phyloP scores from a whole-genome alignment of 35 echinoderm and acorn worm genomes.

The Apostichopus japonicus region DNA sequence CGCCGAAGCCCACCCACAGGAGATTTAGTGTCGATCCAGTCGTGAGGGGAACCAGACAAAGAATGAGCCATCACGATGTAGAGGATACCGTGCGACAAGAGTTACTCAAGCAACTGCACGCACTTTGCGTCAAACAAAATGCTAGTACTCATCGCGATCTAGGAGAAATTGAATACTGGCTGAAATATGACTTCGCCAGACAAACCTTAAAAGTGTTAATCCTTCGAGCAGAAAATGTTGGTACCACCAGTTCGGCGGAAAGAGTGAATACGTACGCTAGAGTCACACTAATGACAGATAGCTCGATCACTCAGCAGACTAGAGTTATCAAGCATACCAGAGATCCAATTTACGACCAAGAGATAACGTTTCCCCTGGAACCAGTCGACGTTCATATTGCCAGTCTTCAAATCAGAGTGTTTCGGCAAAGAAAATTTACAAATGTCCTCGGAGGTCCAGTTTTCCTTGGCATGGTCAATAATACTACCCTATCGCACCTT shows the following conservation, averaged over 20 bases:
- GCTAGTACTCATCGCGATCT: background rate
- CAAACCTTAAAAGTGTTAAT: slow-evolving; percentile 32
- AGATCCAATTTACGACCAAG: slow-evolving; percentile 36
- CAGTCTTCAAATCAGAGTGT: slow-evolving; percentile 5
- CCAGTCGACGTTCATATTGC: slow-evolving; percentile 17
- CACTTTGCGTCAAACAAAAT: slow-evolving; percentile 42
- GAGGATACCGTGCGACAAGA: slow-evolving; percentile 6
- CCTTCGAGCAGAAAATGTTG: slow-evolving; percentile 41
- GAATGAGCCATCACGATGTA: background rate
- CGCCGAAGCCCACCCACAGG: background rate
- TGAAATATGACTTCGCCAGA: slow-evolving; percentile 21
- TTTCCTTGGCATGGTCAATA: slow-evolving; percentile 35
- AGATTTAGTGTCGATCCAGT: slow-evolving; percentile 5
- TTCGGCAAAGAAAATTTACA: slow-evolving; percentile 28
- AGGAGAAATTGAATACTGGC: slow-evolving; percentile 50
- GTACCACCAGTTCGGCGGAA: background rate
- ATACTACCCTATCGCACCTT: background rate
- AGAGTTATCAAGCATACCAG: slow-evolving; percentile 47
- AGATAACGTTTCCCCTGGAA: slow-evolving; percentile 33
- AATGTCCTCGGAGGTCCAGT: slow-evolving; percentile 31
- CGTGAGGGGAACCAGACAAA: background rate
- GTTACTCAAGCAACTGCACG: slow-evolving; percentile 32
- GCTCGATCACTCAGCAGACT: background rate
- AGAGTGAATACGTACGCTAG: slow-evolving; percentile 30
- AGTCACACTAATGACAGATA: slow-evolving; percentile 11